These are phyloP conservation scores for Periphyllus acericola DNA, from an alignment of 2,888 invertebrate genomes.

Conservation along the genomic window DNA sequence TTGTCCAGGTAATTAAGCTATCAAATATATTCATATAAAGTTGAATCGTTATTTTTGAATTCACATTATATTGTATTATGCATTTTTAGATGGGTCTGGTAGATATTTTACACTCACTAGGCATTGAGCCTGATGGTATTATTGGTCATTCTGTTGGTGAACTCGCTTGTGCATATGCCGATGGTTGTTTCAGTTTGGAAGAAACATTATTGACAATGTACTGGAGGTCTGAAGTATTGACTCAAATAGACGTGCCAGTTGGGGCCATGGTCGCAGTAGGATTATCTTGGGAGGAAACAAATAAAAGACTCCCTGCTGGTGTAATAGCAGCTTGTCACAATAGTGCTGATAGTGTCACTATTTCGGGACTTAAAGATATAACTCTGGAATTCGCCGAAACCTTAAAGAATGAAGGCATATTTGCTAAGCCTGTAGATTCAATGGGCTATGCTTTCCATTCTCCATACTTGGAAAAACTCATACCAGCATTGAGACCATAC, in stretches of 20 bases:
- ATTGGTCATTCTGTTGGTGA: constrained; percentile 78
- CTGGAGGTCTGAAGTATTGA: constrained; percentile 70
- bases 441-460: constrained; percentile 66
- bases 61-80: no score
- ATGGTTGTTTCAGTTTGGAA: constrained; percentile 73
- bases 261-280: constrained; percentile 72
- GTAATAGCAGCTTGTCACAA: constrained; percentile 85
- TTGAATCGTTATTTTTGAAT: no score
- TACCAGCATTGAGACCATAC: constrained; percentile 31
- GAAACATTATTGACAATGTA: constrained; percentile 74
- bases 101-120: constrained; percentile 73
- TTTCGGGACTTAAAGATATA: constrained; percentile 78
- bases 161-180: constrained; percentile 75
- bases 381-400: constrained; percentile 73
- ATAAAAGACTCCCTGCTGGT: constrained; percentile 69
- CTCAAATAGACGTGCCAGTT: constrained; percentile 67
- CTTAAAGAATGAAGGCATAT: constrained; percentile 67
- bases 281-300: constrained; percentile 65
- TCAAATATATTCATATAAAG: no score
- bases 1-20: constrained; percentile 70
- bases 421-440: constrained; percentile 65
- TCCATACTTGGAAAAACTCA: constrained; percentile 63
- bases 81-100: constrained; percentile 71
- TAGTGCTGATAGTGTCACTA: constrained; percentile 79
- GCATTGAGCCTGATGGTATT: constrained; percentile 78